phyloP scores from a whole-genome alignment of 1,140 invertebrate species.

The Drosophila truncata region DNA sequence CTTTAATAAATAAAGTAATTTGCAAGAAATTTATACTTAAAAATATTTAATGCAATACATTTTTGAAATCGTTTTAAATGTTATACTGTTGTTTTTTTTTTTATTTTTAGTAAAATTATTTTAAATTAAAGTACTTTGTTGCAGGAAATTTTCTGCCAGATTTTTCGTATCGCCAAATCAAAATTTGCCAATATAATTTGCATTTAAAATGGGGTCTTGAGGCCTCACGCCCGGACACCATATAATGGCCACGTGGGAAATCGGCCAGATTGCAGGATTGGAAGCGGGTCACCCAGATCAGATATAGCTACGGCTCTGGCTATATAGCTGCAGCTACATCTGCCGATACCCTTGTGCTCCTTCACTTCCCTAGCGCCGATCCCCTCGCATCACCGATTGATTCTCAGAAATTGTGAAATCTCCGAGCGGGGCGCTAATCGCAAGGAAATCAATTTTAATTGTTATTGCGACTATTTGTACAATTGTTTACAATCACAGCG shows the following conservation, averaged over 20 bases:
- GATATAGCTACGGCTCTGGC: not conserved
- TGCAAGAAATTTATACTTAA: not conserved
- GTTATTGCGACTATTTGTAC: conserved; percentile 53
- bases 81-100: not conserved
- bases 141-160: not conserved
- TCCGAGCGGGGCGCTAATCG: conserved; percentile 19
- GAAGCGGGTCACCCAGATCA: conserved; percentile 29
- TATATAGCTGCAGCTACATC: not conserved
- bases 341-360: conserved; percentile 30
- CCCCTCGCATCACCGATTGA: not conserved
- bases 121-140: not conserved
- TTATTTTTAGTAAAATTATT: not conserved
- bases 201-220: conserved; percentile 7
- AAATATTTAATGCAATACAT: no score
- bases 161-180: no score
- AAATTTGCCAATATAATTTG: conserved; percentile 6
- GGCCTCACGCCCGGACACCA: not conserved
- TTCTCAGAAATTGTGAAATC: not conserved
- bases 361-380: not conserved
- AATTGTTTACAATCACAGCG: conserved; percentile 33
- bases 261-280: conserved; percentile 29
- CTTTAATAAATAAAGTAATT: not conserved
- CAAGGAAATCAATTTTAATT: conserved; percentile 40
- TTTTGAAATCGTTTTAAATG: no score
- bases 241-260: conserved; percentile 30